Evolutionary conservation across 2,797 vertebrate species (phyloP), one percentile per base, ranked within the genome.

Genomic region (Crypturellus tataupa): DNA sequence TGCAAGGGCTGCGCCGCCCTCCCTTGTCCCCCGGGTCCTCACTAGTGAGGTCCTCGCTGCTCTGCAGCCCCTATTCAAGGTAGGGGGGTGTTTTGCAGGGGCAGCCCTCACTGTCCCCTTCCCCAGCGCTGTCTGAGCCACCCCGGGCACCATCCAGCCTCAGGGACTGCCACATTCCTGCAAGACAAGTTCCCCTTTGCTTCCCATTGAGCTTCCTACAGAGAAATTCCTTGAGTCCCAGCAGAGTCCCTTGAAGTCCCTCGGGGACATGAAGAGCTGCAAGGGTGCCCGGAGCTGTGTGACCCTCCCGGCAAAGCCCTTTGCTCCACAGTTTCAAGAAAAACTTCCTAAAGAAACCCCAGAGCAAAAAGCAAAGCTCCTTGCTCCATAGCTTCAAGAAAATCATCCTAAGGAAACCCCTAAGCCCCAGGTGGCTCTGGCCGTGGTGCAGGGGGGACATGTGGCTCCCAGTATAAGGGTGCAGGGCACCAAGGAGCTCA

Each of bases 161-260:
- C 1, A 3, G 39, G 51, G 40, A 51, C 19, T 17, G 53, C 9
- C 1, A 15, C 37, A 64, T 15, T 90, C 37, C 77, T 20, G 7
- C 35, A 24, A 58, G 56, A 64, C n/a, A 14, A 63, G 25, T 4
- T 18, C 10, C 7, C 1, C 0, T 5, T 13, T 58, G 12, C 27
- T 88, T 37, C 68, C 37, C 63, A 37, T 59, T 7, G 10, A 80
- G 31, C 19, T 60, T 37, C 51, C 47, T 23, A 13, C 49, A 12
- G 44, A 72, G 56, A 70, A 55, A 39, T 2, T 16, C 21, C 19
- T 60, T 64, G 4, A 68, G 62, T 13, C 49, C 62, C 33, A 21
- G 59, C 8, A 40, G 56, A 65, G 51, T 29, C 70, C 44, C 51
- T 12, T 60, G 24, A 64, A 72, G 39, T 20, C 56, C n/a, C 51